phyloP scores from a whole-genome alignment of 2,113 vertebrate genomes.

The Pseudopodoces humilis region DNA sequence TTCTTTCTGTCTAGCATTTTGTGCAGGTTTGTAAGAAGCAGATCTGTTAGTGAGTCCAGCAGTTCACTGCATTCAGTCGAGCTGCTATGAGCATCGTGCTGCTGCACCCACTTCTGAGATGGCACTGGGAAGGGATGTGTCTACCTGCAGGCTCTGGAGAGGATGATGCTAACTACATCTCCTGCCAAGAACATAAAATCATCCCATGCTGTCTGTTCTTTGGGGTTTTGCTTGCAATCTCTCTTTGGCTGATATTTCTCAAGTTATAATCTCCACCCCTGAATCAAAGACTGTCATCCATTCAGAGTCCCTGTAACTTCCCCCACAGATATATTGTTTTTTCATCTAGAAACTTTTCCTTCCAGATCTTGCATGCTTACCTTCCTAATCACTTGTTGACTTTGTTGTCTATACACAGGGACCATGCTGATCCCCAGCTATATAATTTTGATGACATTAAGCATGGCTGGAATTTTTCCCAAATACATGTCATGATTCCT shows the following conservation, averaged over 20 bases:
- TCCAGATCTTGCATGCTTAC: not conserved
- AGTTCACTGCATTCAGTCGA: not conserved
- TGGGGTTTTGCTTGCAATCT: not conserved
- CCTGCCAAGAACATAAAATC: not conserved
- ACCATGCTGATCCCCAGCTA: not conserved
- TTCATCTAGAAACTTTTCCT: not conserved
- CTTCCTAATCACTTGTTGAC: not conserved
- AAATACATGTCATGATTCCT: not conserved
- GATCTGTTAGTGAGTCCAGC: not conserved
- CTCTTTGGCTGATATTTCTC: not conserved
- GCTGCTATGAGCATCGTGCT: not conserved
- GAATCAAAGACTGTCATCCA: not conserved
- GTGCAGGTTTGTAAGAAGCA: not conserved
- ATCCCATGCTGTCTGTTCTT: not conserved
- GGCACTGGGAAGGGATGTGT: not conserved
- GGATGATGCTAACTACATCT: not conserved
- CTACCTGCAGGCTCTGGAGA: not conserved
- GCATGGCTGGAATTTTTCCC: not conserved
- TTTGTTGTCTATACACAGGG: not conserved
- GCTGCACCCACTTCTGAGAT: not conserved
- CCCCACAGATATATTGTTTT: not conserved
- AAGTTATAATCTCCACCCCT: not conserved
- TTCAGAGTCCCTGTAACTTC: not conserved
- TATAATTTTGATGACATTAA: not conserved
- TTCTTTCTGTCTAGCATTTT: not conserved